These are phyloP conservation scores for Belgica antarctica DNA, from an alignment of 2,888 invertebrate species.

Conservation along the genomic window DNA sequence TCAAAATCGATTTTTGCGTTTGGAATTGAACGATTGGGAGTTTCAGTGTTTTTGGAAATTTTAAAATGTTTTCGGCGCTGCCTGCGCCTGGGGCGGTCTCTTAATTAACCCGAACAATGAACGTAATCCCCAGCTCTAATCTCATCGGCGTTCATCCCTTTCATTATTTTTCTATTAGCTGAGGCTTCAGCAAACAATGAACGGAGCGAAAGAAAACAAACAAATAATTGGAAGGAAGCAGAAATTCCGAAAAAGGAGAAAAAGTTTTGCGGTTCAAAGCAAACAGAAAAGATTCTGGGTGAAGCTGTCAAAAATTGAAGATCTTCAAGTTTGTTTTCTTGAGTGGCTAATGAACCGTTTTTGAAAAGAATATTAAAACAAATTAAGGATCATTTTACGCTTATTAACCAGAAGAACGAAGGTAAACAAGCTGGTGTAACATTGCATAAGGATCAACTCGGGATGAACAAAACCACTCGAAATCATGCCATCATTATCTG, in stretches of 20 bases:
- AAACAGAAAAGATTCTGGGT: slow-evolving; percentile 18
- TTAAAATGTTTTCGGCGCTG: neutral
- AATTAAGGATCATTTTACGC: slow-evolving; percentile 39
- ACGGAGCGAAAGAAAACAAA: neutral
- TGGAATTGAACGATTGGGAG: neutral
- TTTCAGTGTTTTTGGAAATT: neutral
- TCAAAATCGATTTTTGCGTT: slow-evolving; percentile 34
- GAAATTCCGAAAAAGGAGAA: slow-evolving; percentile 9
- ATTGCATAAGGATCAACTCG: slow-evolving; percentile 32
- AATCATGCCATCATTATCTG: neutral
- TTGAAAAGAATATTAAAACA: slow-evolving; percentile 29
- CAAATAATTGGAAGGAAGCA: neutral
- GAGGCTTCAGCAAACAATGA: slow-evolving; percentile 20
- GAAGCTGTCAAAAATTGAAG: slow-evolving; percentile 40
- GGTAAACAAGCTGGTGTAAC: neutral
- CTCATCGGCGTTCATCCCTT: slow-evolving; percentile 35
- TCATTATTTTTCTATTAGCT: slow-evolving; percentile 42
- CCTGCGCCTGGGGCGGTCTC: neutral
- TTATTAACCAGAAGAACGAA: slow-evolving; percentile 23
- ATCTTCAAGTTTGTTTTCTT: slow-evolving; percentile 18
- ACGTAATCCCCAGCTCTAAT: slow-evolving; percentile 24
- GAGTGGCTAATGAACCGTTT: slow-evolving; percentile 22
- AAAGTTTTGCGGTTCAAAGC: slow-evolving; percentile 37
- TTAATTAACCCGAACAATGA: neutral
- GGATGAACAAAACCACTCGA: slow-evolving; percentile 29